Base-by-base conservation (phyloP, 2,113 vertebrate species). In the Corythoichthys haematopterus region DNA sequence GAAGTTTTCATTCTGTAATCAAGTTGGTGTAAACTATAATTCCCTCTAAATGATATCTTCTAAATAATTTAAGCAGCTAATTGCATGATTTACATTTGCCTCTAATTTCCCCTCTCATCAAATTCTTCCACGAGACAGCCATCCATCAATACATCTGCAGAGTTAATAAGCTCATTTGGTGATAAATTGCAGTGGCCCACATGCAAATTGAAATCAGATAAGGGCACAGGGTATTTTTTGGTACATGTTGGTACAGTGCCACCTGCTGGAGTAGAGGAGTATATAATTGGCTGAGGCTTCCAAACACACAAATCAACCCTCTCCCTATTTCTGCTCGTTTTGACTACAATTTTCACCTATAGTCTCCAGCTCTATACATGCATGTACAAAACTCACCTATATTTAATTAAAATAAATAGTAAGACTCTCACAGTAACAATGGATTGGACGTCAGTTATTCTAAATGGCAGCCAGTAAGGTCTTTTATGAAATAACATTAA, bases 181-280 rank as follows among this genome's bases (percentile, higher is more conserved):
- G 67, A 64, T 69, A 71, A 78, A 35, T 57, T 57, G 57, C 38
- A 71, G 52, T 55, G 69, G 47, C 57, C 70, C 28, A 57, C 15
- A 47, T 45, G 14, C 28, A 52, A 16, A 48, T 11, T 46, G 64
- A 70, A 66, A 48, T 66, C 53, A 66, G 53, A 48, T 2, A 38
- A 47, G 16, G 9, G 11, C 9, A 77, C 20, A 65, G 15, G 20
- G 20, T 33, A 16, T n/a, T n/a, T n/a, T n/a, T 40, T 36, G 13
- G 11, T 35, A 40, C n/a, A 35, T 83, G 81, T 69, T 73, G 77
- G 52, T 76, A 66, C 59, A 72, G 60, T 74, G 86, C 87, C 88
- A 89, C 84, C 88, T 90, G 79, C 80, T 87, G 87, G 87, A 47
- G 28, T n/a, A 72, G 2, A 55, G 45, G 13, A 15, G 58, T 40